Evolutionary conservation across 2,797 vertebrate species (phyloP).

Genomic region (Pteronotus mesoamericanus): DNA sequence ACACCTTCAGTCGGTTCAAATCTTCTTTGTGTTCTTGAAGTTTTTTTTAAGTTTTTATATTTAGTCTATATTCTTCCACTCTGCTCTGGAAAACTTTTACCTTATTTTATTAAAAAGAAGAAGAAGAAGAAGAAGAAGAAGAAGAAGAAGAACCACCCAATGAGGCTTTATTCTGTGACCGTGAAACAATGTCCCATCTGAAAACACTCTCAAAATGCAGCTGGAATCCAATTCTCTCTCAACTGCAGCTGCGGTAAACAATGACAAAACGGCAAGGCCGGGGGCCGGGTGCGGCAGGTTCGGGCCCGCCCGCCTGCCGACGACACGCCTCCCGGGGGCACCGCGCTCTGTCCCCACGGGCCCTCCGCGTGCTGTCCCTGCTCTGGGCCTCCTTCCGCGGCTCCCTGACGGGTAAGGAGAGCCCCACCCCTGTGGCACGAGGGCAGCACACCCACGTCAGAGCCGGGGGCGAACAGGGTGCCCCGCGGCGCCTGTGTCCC

Average conservation of each 20-base stretch:
- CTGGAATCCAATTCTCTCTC: too few relatives aligned
- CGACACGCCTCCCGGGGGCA: too few relatives aligned
- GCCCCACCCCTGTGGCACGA: accelerated
- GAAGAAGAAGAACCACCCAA: background rate
- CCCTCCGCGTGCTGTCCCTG: background rate
- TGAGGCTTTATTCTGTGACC: background rate
- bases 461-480: accelerated
- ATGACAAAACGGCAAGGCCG: too few relatives aligned
- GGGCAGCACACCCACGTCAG: background rate
- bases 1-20: background rate
- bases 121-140: too few relatives aligned
- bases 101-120: slow-evolving; percentile 23
- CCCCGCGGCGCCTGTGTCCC: slow-evolving; percentile 45
- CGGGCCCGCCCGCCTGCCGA: too few relatives aligned
- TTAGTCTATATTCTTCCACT: background rate
- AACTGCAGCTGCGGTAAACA: too few relatives aligned
- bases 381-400: background rate
- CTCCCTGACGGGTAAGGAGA: background rate
- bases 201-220: too few relatives aligned
- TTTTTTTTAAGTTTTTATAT: background rate
- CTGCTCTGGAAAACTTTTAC: background rate
- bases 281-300: too few relatives aligned
- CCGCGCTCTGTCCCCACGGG: too few relatives aligned
- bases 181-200: background rate
- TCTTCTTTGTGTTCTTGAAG: background rate